Conservation (phyloP, 1,140 invertebrate genomes). For the Thereuonema tuberculata region DNA sequence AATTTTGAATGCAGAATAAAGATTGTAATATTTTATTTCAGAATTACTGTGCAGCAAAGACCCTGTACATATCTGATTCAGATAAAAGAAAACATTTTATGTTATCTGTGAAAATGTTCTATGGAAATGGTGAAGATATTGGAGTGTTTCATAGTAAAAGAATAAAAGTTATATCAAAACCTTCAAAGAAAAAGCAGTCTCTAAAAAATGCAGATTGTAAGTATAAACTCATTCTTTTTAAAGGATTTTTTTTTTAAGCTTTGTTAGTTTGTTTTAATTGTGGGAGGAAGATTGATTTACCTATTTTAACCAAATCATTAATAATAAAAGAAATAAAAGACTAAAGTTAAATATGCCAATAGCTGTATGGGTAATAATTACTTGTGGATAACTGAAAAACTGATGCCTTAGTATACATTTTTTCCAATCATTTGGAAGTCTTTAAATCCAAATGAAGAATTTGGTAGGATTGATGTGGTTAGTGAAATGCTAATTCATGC, state of each 20-base stretch:
- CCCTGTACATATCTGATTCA: slow-evolving; percentile 96
- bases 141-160: slow-evolving; percentile 96
- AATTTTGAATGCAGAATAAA: no score
- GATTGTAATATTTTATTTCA: no score
- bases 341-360: no score
- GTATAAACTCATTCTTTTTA: slow-evolving; percentile 22
- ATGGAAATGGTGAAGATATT: slow-evolving; percentile 94
- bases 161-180: slow-evolving; percentile 99
- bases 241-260: neutral
- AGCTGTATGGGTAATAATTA: no score
- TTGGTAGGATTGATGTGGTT: no score
- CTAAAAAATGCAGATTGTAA: slow-evolving; percentile 92
- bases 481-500: no score
- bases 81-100: slow-evolving; percentile 99
- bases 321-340: no score
- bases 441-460: no score
- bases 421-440: no score
- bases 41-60: slow-evolving; percentile 99
- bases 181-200: slow-evolving; percentile 99
- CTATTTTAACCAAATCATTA: slow-evolving; percentile 1
- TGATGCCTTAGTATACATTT: no score
- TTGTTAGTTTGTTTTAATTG: neutral
- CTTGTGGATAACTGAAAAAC: no score
- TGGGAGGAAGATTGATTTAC: no score
- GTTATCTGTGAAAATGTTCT: slow-evolving; percentile 98